Percentiles rank a stretch among this genome's conserved stretches.
phyloP scores from a whole-genome alignment of 1,140 invertebrate species.

The Brachionus sp. region DNA sequence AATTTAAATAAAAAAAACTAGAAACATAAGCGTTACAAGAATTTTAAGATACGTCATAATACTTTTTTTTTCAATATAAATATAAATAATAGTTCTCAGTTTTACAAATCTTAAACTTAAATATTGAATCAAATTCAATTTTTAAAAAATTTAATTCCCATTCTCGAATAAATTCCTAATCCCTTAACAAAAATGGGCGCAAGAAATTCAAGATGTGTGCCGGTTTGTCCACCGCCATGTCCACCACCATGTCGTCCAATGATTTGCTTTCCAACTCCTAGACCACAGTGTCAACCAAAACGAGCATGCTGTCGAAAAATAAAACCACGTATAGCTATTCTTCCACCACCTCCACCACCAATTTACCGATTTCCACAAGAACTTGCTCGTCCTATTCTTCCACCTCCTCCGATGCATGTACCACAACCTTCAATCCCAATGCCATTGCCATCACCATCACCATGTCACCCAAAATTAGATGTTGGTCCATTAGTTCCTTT shows the following conservation, averaged over 20 bases:
- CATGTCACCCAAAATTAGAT: neutral
- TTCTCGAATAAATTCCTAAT: neutral
- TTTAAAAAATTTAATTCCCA: neutral
- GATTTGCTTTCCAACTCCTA: constrained; percentile 7
- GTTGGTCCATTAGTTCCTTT: neutral
- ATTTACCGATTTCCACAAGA: neutral
- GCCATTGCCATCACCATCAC: neutral
- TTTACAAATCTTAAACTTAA: neutral
- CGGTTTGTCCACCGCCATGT: neutral
- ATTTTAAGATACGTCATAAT: neutral
- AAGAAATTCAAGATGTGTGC: constrained; percentile 13
- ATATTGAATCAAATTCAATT: constrained; percentile 38
- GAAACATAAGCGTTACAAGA: neutral
- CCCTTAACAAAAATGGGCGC: neutral
- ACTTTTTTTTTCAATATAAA: neutral
- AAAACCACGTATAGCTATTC: neutral
- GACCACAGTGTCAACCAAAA: neutral
- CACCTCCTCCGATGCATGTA: neutral
- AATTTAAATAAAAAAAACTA: neutral
- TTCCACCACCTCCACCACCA: constrained; percentile 2
- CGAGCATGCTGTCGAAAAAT: neutral
- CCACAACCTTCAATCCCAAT: neutral
- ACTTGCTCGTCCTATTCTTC: neutral
- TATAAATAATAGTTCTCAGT: neutral
- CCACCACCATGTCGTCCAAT: neutral